Evolutionary conservation across 1,140 invertebrate genomes (phyloP).

Genomic region (Temnothorax curvispinosus): DNA sequence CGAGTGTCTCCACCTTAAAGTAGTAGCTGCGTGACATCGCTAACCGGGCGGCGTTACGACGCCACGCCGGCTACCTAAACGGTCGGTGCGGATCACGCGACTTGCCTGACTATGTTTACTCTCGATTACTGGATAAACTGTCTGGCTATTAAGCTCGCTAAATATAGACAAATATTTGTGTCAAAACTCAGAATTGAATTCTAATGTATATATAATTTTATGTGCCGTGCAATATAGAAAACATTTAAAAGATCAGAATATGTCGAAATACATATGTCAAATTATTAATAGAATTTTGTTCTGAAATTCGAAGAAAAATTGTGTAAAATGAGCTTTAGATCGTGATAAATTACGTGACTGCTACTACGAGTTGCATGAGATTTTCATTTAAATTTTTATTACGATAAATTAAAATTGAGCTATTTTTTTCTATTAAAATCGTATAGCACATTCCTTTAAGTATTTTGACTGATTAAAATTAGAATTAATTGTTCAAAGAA

Average conservation of each 20-base stretch:
- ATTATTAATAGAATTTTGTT: background rate
- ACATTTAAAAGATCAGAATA: background rate
- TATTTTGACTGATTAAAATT: background rate
- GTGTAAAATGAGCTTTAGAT: background rate
- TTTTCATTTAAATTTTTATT: slow-evolving; percentile 6
- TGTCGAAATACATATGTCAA: background rate
- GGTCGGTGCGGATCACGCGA: slow-evolving; percentile 39
- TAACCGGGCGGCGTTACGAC: slow-evolving; percentile 31
- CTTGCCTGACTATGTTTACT: slow-evolving; percentile 18
- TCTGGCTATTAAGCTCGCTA: background rate
- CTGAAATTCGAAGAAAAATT: background rate
- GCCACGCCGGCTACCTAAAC: slow-evolving; percentile 28
- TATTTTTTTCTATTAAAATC: background rate
- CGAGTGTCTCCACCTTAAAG: slow-evolving; percentile 4
- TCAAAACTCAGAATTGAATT: background rate
- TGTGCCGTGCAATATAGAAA: background rate
- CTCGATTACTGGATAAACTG: background rate
- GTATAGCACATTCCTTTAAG: background rate
- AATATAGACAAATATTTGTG: background rate
- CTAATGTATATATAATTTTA: background rate
- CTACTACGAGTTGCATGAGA: background rate
- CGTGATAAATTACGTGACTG: background rate
- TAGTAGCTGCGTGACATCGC: slow-evolving; percentile 49
- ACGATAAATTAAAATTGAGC: background rate
- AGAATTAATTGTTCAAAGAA: background rate